Evolutionary conservation across 2,888 invertebrate species (phyloP), one percentile per base, ranked within the genome.

Genomic region (Zhuqinia jingwanae): DNA sequence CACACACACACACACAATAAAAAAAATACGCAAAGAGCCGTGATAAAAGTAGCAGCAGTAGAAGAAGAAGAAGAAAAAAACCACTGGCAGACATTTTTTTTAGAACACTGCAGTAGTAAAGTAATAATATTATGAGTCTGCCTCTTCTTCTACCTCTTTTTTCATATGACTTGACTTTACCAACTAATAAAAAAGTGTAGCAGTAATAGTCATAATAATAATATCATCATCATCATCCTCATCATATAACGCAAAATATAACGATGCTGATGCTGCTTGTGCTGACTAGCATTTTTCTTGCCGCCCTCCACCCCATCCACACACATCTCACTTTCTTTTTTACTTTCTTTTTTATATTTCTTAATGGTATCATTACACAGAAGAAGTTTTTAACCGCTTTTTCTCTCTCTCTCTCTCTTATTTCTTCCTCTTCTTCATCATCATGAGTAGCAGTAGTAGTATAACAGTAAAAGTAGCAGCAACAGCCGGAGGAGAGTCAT

Each of bases 291-390:
- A 70, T 5, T n/a, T n/a, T n/a, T 13, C 5, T 22, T 25, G 22
- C 15, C 70, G 60, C 25, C 27, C 25, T 68, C n/a, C 20, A 68
- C 58, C n/a, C 22, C 58, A 58, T 25, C 22, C 58, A 58, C 11
- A 25, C 60, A 60, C 27, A 22, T 60, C 27, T 13, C 65, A 65
- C 25, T 36, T 47, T 22, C 22, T 25, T n/a, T 50, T 11, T 47
- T 60, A 27, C 60, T 30, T 75, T 30, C 53, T 53, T 25, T 13
- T 25, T 42, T 75, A 13, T 76, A 42, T 76, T 47, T 84, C 65
- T 77, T 84, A 84, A 84, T 84, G 77, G 76, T 77, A 84, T 77
- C 77, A 70, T 84, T 84, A 84, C 65, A 65, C 25, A 56, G 50
- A 17, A 63, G 45, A 84, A 84, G 84, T 77, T 84, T 36, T 84